phyloP scores from a whole-genome alignment of 1,140 invertebrate genomes.

The Mycetomoellerius zeteki region DNA sequence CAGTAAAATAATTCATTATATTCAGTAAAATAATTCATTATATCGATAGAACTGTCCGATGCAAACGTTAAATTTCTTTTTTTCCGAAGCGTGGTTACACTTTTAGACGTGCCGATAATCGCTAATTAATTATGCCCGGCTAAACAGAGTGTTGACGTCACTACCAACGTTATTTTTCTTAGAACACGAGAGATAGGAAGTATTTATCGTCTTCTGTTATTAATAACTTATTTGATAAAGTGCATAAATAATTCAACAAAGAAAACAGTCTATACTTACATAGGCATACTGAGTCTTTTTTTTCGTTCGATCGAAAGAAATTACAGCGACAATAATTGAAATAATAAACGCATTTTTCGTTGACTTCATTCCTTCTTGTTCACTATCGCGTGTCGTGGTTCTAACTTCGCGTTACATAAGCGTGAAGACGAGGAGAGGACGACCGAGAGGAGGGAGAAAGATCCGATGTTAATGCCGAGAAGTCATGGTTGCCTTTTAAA shows the following conservation, averaged over 20 bases:
- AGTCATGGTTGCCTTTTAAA: slow-evolving; percentile 80
- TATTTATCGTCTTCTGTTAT: background rate
- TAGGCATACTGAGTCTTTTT: background rate
- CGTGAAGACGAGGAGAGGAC: slow-evolving; percentile 12
- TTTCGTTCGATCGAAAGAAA: background rate
- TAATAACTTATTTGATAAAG: background rate
- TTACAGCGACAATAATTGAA: background rate
- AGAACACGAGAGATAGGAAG: slow-evolving; percentile 1
- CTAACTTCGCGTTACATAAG: slow-evolving; percentile 73
- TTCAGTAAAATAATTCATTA: background rate
- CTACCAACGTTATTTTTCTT: slow-evolving; percentile 38
- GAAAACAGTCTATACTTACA: background rate
- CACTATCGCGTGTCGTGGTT: slow-evolving; percentile 14
- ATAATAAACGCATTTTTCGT: slow-evolving; percentile 16
- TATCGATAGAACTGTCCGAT: background rate
- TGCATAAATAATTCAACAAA: background rate
- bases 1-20: background rate
- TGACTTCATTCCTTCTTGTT: slow-evolving; percentile 3
- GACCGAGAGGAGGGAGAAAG: slow-evolving; percentile 48
- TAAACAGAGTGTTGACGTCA: slow-evolving; percentile 38
- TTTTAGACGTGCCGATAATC: slow-evolving; percentile 44
- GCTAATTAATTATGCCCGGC: slow-evolving; percentile 41
- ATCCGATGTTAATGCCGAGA: slow-evolving; percentile 50
- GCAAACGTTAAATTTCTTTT: background rate
- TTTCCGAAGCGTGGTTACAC: slow-evolving; percentile 17